phyloP scores from a whole-genome alignment of 2,888 invertebrate genomes.

The Noctua fimbriata region DNA sequence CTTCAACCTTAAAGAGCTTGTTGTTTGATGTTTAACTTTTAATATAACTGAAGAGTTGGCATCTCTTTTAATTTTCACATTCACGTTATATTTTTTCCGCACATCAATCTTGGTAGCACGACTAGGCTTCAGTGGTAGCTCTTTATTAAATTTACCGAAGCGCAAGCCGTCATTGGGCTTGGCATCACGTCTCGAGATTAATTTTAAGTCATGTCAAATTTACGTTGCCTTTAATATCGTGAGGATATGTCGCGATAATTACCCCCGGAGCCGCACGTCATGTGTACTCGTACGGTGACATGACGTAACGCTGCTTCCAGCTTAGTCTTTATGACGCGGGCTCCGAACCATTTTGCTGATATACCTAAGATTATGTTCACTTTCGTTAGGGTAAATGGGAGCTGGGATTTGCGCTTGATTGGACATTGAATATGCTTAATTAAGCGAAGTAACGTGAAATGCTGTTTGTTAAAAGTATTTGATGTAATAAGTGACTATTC shows the following conservation, averaged over 20 bases:
- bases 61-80: constrained; percentile 79
- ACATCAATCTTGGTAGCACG: constrained; percentile 85
- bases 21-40: constrained; percentile 74
- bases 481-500: no score
- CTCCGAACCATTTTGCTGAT: constrained; percentile 53
- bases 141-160: constrained; percentile 87
- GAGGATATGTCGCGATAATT: constrained; percentile 73
- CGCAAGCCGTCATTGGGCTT: constrained; percentile 74
- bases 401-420: constrained; percentile 44
- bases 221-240: constrained; percentile 78
- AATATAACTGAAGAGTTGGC: constrained; percentile 76
- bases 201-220: constrained; percentile 84
- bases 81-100: constrained; percentile 75
- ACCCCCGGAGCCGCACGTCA: constrained; percentile 60
- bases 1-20: constrained; percentile 66
- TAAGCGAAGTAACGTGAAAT: constrained; percentile 8
- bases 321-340: constrained; percentile 60
- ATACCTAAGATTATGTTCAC: constrained; percentile 41
- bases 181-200: constrained; percentile 79
- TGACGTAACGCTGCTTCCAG: constrained; percentile 58
- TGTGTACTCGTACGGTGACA: constrained; percentile 56
- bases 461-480: constrained; percentile 6
- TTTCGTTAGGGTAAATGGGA: constrained; percentile 24
- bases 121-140: constrained; percentile 75
- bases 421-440: constrained; percentile 34